Base-by-base conservation (phyloP, 1,140 invertebrate species). In the Lucilia sericata region DNA sequence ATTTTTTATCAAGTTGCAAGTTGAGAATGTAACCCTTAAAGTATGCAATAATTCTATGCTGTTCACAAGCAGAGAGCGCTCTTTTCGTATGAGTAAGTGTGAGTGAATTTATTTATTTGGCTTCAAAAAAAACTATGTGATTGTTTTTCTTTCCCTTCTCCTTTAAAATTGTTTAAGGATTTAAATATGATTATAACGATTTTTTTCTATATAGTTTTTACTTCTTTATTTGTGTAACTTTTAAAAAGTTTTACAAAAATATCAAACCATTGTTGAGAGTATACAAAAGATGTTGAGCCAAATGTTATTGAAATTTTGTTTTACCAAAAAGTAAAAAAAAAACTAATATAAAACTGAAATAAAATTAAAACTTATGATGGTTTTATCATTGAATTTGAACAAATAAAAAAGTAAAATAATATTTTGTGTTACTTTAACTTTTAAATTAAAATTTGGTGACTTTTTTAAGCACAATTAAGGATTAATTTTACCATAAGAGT, bases 21-120 rank as follows among this genome's bases (percentile, higher is more conserved):
- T 76, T 76, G n/a, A 76, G n/a, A 42, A 76, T 49, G 76, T 80
- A 51, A 51, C 76, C 76, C 76, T 51, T 80, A 80, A 80, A 80
- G 76, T 70, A 21, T 70, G n/a, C 65, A 60, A 60, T 60, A 60
- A n/a, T 60, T 60, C 14, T 60, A n/a, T 60, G 14, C 55, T 60
- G 10, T 42, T 60, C 51, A 60, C 25, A n/a, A 60, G 13, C 55
- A 60, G n/a, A 60, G 25, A 30, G 25, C 25, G 25, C 25, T 30
- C 25, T 30, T 30, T 30, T 30, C 25, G 25, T 30, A 30, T 30
- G 3, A 30, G 25, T 30, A 30, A 25, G 65, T 70, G 65, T 70
- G n/a, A 5, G 65, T 70, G 19, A 2, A 2, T 70, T 17, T 25
- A 0, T 17, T 55, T 55, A 55, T 55, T 55, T n/a, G 51, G 13